Conservation (phyloP, 2,888 invertebrate genomes). For the Axea sp. region DNA sequence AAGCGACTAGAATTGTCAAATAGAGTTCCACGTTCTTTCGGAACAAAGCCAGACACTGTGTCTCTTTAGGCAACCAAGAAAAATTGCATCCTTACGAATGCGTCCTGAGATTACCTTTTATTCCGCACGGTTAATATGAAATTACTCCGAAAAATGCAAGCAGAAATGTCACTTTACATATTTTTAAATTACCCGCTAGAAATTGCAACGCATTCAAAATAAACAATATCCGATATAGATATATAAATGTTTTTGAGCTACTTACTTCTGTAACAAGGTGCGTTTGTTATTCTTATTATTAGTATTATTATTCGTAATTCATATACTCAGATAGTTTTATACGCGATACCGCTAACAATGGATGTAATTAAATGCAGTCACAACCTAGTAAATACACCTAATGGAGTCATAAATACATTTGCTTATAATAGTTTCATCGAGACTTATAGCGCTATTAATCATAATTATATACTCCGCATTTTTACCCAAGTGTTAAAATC, state of each 20-base stretch:
- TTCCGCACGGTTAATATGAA: constrained; percentile 23
- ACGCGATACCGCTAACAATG: constrained; percentile 23
- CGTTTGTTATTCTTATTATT: constrained; percentile 10
- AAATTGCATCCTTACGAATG: constrained; percentile 22
- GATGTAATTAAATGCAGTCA: constrained; percentile 24
- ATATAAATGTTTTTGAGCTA: constrained; percentile 16
- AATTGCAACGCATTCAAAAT: too few relatives aligned
- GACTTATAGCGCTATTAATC: constrained; percentile 9
- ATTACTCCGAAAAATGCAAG: constrained; percentile 25
- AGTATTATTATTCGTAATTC: constrained; percentile 4
- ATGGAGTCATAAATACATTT: constrained; percentile 22
- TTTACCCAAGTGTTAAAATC: neutral
- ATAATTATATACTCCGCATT: constrained; percentile 7
- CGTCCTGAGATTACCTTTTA: constrained; percentile 22
- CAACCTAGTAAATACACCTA: constrained; percentile 24
- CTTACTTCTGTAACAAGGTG: too few relatives aligned
- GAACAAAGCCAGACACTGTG: constrained; percentile 38
- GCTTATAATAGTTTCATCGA: constrained; percentile 9
- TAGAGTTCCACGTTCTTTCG: constrained; percentile 22
- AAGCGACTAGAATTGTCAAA: constrained; percentile 41
- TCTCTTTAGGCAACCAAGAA: constrained; percentile 21
- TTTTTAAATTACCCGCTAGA: too few relatives aligned
- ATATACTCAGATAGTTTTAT: constrained; percentile 24
- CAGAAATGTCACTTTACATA: constrained; percentile 10
- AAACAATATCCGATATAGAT: neutral